Evolutionary conservation across 1,140 invertebrate species (phyloP).

Genomic region (Drusus annulatus): DNA sequence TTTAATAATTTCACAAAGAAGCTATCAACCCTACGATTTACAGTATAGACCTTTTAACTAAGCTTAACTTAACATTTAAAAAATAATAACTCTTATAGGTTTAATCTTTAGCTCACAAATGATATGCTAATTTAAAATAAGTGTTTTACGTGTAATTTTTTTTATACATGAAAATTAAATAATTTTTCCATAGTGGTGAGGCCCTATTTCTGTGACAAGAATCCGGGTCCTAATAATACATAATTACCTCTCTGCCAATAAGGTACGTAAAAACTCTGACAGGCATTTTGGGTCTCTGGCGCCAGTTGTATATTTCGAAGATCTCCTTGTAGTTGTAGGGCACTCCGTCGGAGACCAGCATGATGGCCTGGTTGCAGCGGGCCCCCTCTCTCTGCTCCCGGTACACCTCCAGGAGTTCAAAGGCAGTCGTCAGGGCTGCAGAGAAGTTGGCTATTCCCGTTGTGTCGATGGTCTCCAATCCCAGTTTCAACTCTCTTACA

Average conservation of each 20-base stretch:
- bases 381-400: slow-evolving; percentile 75
- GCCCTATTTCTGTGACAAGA: too few species aligned
- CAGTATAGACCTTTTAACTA: too few species aligned
- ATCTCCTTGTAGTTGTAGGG: slow-evolving; percentile 94
- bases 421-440: slow-evolving; percentile 90
- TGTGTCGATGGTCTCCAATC: slow-evolving; percentile 84
- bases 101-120: too few species aligned
- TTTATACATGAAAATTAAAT: too few species aligned
- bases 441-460: slow-evolving; percentile 96
- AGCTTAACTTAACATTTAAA: too few species aligned
- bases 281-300: slow-evolving; percentile 78
- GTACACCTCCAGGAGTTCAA: slow-evolving; percentile 84
- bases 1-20: too few species aligned
- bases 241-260: slow-evolving; percentile 88
- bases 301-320: slow-evolving; percentile 91
- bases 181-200: too few species aligned
- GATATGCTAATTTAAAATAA: too few species aligned
- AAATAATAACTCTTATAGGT: too few species aligned
- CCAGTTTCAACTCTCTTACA: slow-evolving; percentile 86
- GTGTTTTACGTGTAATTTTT: too few species aligned
- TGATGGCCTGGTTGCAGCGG: slow-evolving; percentile 88
- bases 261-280: slow-evolving; percentile 98
- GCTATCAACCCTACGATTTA: too few species aligned
- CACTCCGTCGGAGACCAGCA: slow-evolving; percentile 98
- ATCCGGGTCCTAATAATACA: too few species aligned